Conservation (phyloP, 1,140 invertebrate genomes). For the Philotrypesis tridentata region DNA sequence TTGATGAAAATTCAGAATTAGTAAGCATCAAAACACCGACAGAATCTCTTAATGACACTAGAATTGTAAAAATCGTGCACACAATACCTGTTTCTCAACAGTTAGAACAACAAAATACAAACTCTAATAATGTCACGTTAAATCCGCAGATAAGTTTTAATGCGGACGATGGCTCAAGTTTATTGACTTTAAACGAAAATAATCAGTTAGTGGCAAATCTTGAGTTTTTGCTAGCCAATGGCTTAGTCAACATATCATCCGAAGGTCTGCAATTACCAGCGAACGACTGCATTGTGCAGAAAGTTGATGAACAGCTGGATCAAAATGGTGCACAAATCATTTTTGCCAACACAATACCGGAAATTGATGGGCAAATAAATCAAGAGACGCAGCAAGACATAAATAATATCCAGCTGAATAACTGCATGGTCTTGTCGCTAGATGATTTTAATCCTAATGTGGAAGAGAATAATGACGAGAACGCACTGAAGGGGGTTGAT, state of each 20-base stretch:
- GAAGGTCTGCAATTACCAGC: not conserved
- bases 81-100: not conserved
- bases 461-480: not conserved
- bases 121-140: conserved; percentile 55
- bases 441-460: conserved; percentile 10
- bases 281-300: not conserved
- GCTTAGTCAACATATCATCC: conserved; percentile 62
- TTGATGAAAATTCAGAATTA: conserved; percentile 42
- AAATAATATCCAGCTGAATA: conserved; percentile 50
- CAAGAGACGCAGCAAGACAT: not conserved
- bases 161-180: conserved; percentile 53
- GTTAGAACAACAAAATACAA: conserved; percentile 12
- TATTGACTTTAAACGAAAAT: conserved; percentile 59
- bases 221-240: conserved; percentile 62
- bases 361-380: not conserved
- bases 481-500: not conserved
- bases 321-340: not conserved
- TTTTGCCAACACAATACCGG: not conserved
- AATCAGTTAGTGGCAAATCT: conserved; percentile 66
- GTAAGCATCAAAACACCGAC: not conserved
- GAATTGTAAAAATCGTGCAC: conserved; percentile 25
- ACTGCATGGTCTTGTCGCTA: conserved; percentile 51
- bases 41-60: not conserved
- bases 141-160: conserved; percentile 62
- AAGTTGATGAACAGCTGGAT: not conserved